Evolutionary conservation across 2,888 invertebrate species (phyloP), one percentile per base, ranked within the genome.

Genomic region (Ochropleura leucogaster): DNA sequence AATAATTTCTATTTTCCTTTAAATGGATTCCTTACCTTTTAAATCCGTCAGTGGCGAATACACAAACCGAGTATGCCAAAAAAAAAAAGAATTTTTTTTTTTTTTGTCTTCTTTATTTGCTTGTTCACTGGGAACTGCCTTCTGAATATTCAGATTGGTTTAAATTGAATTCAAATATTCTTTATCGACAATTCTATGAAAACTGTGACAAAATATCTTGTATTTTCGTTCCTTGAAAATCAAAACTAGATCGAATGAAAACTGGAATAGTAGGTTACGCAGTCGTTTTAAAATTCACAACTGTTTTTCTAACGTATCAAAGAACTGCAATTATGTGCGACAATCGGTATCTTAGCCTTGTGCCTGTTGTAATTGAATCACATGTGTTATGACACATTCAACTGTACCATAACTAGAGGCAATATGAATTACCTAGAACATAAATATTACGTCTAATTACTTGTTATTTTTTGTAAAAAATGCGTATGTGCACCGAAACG

Each of bases 301-400:
- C 72, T 82, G 80, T 80, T 85, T 83, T 77, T 75, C 67, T 12
- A 64, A 69, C 20, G 42, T 75, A 64, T 64, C 44, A 63, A 66
- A 79, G 60, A 60, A 70, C 55, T 63, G 62, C 40, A 75, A 68
- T 72, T 81, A 82, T 70, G 77, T 83, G 79, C 63, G 69, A 80
- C 65, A 68, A 86, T 84, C 76, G 72, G 80, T 80, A 80, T 79
- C 71, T 66, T 62, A 86, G 69, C 90, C 88, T 89, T 88, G 88
- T 82, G 64, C 51, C 62, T 77, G 69, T 79, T 81, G 72, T 83
- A 84, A 86, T 83, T 85, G 81, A 80, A 79, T 75, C 70, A 63
- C 49, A 51, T 59, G 73, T 77, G 62, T 74, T 81, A 76, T 79
- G 74, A 80, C 82, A 83, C 84, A 80, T 83, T 78, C 74, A 62